Evolutionary conservation across 2,888 invertebrate species (phyloP), one percentile per base, ranked within the genome.

Genomic region (Cheilosia vulpina): DNA sequence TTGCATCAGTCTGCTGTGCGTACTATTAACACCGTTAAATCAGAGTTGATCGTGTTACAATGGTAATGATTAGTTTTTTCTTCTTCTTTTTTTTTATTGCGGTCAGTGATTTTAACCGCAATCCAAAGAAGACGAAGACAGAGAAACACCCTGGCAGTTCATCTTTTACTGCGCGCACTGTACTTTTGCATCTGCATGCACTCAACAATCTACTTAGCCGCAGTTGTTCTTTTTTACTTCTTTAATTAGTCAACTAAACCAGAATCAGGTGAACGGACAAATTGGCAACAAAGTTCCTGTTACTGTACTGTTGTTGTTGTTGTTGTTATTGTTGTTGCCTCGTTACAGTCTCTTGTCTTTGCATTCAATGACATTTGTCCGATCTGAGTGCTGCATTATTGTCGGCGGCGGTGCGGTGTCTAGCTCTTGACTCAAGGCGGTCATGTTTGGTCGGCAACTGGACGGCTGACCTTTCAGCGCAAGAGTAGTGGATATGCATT

Each of bases 201-300:
- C n/a, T 21, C 21, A 34, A 50, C 55, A 57, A 65, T 65, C 55
- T 31, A 58, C 45, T 41, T 68, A n/a, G 1, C 3, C 1, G 21
- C 27, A 21, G 13, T 27, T 68, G n/a, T 19, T 57, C 11, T 58
- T 57, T 57, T 47, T 47, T 47, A 13, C 19, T 58, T 69, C 38
- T 66, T 78, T 78, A 83, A 78, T 83, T 78, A 72, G 83, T 60
- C 47, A 66, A 80, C 60, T 80, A 65, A 60, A 79, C 60, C 75
- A 66, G 66, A 73, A 43, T 31, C 4, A 27, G 31, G 34, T 21
- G 27, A 41, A 66, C 47, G 53, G 75, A 75, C 75, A 73, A 80
- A 80, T 73, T 69, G 63, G 81, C 62, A 81, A 63, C 76, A 81
- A 76, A 50, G 60, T 79, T 57, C 31, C 50, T 57, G 58, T 71